A percentile compares a stretch with the other conserved stretches of the same genome.
Conservation (phyloP, 2,113 vertebrate species). For the Sorex fumeus region DNA sequence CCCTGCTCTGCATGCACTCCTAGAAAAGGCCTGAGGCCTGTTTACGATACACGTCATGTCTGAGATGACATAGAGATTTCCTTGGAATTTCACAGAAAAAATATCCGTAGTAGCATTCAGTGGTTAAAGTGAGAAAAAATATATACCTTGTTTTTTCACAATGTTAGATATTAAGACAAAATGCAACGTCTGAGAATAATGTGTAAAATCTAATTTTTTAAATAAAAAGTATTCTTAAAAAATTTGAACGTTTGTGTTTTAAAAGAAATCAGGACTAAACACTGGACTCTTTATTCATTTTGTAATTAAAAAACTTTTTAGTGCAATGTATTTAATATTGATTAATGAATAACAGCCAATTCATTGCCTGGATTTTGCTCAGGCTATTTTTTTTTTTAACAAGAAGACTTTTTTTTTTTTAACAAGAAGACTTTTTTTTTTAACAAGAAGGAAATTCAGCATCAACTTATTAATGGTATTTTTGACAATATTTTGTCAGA, state of each 20-base stretch:
- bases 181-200: background rate
- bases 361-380: background rate
- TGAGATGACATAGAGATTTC: conserved; percentile 49
- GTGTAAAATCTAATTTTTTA: conserved; percentile 31
- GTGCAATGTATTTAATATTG: background rate
- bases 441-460: background rate
- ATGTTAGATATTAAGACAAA: background rate
- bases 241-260: background rate
- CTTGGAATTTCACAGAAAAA: conserved; percentile 10
- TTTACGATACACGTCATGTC: background rate
- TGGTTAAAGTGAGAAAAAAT: background rate
- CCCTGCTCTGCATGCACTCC: background rate
- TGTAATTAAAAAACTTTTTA: conserved; percentile 30
- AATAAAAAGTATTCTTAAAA: background rate
- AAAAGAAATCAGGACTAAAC: background rate
- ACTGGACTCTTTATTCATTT: background rate
- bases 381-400: background rate
- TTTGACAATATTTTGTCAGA: conserved; percentile 25
- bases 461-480: background rate
- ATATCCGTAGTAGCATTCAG: background rate
- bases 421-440: background rate
- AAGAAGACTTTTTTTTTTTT: background rate
- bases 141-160: background rate
- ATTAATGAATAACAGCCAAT: background rate
- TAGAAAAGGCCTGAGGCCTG: background rate